Evolutionary conservation across 2,797 vertebrate genomes (phyloP).

Genomic region (Glyptemys insculpta): DNA sequence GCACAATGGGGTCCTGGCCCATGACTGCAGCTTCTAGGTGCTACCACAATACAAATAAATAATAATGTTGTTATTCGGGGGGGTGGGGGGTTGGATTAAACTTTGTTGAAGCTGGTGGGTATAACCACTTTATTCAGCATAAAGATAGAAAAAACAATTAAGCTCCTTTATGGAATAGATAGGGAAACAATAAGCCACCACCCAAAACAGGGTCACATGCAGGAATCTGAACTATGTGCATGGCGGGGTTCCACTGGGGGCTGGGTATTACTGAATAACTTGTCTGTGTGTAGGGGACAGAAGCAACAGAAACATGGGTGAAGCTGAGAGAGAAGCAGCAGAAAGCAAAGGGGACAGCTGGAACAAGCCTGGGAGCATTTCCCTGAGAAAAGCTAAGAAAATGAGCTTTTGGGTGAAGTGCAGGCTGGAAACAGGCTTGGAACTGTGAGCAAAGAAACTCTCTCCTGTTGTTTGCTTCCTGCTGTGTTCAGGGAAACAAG

Average conservation of each 20-base stretch:
- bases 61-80: background rate
- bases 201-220: background rate
- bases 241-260: background rate
- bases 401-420: background rate
- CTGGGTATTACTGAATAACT: background rate
- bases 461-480: background rate
- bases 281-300: background rate
- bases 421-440: background rate
- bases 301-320: too few relatives aligned
- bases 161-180: background rate
- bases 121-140: too few relatives aligned
- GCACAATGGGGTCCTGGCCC: background rate
- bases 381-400: background rate
- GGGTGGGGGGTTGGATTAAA: too few relatives aligned
- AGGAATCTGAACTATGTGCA: background rate
- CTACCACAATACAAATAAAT: background rate
- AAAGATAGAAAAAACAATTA: background rate
- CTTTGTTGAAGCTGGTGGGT: background rate
- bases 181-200: background rate
- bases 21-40: background rate
- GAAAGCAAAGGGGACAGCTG: background rate
- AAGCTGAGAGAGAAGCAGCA: background rate
- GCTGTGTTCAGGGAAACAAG: background rate
- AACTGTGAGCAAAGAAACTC: accelerated
- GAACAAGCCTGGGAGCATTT: background rate